A percentile compares a stretch with the other conserved stretches of the same genome.
phyloP scores from a whole-genome alignment of 2,113 vertebrate genomes.

The Herpailurus yagouaroundi region DNA sequence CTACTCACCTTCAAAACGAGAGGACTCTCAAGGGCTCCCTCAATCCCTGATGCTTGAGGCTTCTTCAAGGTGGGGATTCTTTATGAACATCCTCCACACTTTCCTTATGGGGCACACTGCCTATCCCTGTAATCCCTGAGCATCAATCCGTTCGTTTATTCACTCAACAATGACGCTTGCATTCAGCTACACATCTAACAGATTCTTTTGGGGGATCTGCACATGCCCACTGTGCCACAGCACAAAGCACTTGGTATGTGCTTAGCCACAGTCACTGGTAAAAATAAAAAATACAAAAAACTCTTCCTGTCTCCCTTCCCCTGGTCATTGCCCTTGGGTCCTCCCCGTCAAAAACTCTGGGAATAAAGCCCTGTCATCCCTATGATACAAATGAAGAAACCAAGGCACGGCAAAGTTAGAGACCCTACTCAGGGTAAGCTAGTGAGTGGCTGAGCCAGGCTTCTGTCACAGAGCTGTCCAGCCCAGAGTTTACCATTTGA shows the following conservation, averaged over 20 bases:
- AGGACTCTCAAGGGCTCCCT: background rate
- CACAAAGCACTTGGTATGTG: rapidly evolving
- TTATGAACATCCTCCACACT: background rate
- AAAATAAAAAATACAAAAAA: background rate
- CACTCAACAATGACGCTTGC: rapidly evolving
- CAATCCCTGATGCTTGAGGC: background rate
- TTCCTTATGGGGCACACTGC: rapidly evolving
- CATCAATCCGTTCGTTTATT: background rate
- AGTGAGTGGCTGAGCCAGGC: background rate
- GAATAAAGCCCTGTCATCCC: too few relatives aligned
- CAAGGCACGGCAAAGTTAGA: background rate
- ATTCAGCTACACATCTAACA: too few relatives aligned
- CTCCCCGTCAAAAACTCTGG: background rate
- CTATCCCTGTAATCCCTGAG: background rate
- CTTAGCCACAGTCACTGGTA: background rate
- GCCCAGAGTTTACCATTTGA: background rate
- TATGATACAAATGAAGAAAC: background rate
- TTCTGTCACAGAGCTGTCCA: background rate
- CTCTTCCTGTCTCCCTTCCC: background rate
- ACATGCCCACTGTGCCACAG: rapidly evolving
- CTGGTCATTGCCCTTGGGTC: background rate
- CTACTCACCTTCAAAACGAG: background rate
- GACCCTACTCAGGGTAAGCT: background rate
- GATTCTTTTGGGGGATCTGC: background rate
- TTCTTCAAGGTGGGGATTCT: background rate